Percentiles rank a stretch among this genome's conserved stretches.
Evolutionary conservation across 1,140 invertebrate species (phyloP).

Genomic region (Drosophila quadrilineata): DNA sequence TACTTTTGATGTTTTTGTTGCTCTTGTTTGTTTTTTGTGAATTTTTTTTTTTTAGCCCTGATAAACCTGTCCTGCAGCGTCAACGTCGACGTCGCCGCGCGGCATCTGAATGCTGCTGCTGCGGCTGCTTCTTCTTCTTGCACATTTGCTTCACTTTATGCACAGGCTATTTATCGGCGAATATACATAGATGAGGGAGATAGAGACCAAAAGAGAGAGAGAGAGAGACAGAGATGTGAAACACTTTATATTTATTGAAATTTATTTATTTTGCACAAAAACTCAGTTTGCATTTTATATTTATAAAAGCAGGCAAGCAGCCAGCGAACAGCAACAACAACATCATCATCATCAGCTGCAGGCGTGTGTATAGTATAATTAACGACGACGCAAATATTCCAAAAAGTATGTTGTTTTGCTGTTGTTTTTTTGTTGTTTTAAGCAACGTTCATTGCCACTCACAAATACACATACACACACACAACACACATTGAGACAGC

Average conservation of each 20-base stretch:
- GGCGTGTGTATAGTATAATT: constrained; percentile 29
- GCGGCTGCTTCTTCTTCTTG: constrained; percentile 40
- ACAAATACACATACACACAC: constrained; percentile 27
- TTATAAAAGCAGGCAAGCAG: constrained; percentile 34
- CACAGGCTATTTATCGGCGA: constrained; percentile 8
- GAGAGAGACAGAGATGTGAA: not conserved
- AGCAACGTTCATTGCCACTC: constrained; percentile 67
- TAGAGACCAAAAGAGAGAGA: too few species aligned
- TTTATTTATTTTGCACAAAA: constrained; percentile 26
- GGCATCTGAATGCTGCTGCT: constrained; percentile 9
- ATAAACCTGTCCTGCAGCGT: constrained; percentile 40
- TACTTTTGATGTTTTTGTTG: constrained; percentile 13
- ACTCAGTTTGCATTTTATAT: constrained; percentile 30
- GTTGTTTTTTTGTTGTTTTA: constrained; percentile 48
- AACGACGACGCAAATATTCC: constrained; percentile 56
- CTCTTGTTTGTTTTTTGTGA: constrained; percentile 11
- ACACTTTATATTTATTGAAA: constrained; percentile 23
- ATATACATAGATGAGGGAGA: too few species aligned
- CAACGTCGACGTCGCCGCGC: not conserved
- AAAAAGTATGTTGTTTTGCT: constrained; percentile 49
- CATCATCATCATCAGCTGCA: constrained; percentile 19
- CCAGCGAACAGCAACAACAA: constrained; percentile 3
- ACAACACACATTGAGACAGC: constrained; percentile 36
- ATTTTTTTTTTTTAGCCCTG: constrained; percentile 35
- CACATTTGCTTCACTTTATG: constrained; percentile 27